Percentiles rank a stretch among this genome's conserved stretches.
Evolutionary conservation across 2,888 invertebrate genomes (phyloP).

Genomic region (Neocrepidodera transversa): DNA sequence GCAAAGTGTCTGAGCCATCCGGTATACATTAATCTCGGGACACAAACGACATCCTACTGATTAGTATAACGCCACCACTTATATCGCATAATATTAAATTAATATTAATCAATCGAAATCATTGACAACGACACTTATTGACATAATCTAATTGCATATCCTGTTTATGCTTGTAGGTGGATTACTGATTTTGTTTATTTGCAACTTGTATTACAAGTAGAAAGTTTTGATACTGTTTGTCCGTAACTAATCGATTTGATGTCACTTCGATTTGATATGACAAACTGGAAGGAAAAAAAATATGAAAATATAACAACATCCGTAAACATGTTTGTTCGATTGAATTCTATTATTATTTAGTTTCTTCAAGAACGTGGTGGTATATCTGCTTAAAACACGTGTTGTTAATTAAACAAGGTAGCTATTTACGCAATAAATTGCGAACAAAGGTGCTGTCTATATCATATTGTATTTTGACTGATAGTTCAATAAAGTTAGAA

Average conservation of each 20-base stretch:
- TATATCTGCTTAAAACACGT: no score
- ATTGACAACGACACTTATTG: not conserved
- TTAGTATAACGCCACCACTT: not conserved
- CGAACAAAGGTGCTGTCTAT: no score
- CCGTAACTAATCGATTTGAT: not conserved
- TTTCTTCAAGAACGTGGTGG: no score
- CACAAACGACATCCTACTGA: not conserved
- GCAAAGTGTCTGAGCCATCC: no score
- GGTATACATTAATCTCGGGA: not conserved
- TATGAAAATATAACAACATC: not conserved
- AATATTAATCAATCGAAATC: not conserved
- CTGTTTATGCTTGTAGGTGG: not conserved
- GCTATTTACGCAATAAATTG: no score
- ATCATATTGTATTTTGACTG: no score
- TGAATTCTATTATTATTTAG: no score
- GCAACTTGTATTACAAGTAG: not conserved
- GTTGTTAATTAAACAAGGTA: no score
- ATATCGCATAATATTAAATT: not conserved
- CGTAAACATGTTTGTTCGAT: not conserved
- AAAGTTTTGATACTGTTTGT: not conserved
- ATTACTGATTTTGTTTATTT: not conserved
- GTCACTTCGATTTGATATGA: not conserved
- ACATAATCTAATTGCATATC: conserved; percentile 2
- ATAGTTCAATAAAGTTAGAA: no score
- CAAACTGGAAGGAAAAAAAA: not conserved